A percentile compares a stretch with the other conserved stretches of the same genome.
phyloP scores from a whole-genome alignment of 2,113 vertebrate genomes.

The Dolichallabes microphthalmus region DNA sequence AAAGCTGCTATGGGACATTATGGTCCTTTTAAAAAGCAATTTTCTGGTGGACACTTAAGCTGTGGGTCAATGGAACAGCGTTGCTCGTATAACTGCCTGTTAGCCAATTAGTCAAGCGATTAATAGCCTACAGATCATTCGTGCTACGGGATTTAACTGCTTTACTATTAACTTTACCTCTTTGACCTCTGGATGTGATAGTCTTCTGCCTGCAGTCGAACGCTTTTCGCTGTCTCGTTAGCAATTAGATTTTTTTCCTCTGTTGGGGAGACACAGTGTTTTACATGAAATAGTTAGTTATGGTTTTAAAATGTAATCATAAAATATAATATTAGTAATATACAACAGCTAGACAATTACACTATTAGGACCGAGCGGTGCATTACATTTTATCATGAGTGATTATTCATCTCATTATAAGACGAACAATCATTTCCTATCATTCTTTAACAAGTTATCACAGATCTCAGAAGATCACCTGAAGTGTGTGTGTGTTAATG shows the following conservation, averaged over 20 bases:
- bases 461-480: too few species aligned
- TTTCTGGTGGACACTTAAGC: constrained; percentile 25
- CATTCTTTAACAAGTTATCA: too few species aligned
- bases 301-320: not conserved
- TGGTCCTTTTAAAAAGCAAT: constrained; percentile 22
- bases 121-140: constrained; percentile 39
- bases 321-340: not conserved
- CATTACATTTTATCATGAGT: not conserved
- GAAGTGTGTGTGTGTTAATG: too few species aligned
- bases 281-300: not conserved
- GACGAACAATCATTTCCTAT: too few species aligned
- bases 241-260: not conserved
- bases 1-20: not conserved
- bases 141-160: constrained; percentile 9
- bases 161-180: constrained; percentile 30
- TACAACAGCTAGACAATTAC: not conserved
- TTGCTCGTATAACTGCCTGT: constrained; percentile 24
- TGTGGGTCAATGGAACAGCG: constrained; percentile 40
- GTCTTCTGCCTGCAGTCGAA: constrained; percentile 9
- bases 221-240: not conserved
- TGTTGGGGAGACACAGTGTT: not conserved
- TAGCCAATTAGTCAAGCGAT: constrained; percentile 36
- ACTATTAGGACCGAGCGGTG: not conserved
- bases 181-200: constrained; percentile 18
- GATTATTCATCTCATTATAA: not conserved